These are phyloP conservation scores for Cossypha polioptera DNA, from an alignment of 2,797 vertebrate genomes.

Conservation along the genomic window DNA sequence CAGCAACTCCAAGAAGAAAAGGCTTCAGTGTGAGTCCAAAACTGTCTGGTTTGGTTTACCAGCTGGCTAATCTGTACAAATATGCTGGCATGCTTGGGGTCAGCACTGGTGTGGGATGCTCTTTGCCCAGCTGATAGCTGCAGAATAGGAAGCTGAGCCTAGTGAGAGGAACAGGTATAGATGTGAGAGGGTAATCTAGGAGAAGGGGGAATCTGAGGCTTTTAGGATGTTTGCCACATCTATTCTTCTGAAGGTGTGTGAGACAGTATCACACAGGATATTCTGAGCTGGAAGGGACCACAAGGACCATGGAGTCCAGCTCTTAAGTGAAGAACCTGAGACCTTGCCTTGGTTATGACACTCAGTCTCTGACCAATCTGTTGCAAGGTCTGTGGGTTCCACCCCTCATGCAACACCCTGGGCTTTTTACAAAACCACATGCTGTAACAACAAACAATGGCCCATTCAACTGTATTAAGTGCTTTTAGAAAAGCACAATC, in stretches of 20 bases:
- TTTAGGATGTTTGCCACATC: background rate
- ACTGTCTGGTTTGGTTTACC: background rate
- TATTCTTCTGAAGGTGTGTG: background rate
- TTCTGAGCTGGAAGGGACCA: background rate
- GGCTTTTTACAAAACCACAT: background rate
- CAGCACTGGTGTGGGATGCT: rapidly evolving
- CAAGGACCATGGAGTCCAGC: background rate
- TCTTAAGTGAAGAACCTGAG: rapidly evolving
- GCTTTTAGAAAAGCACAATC: background rate
- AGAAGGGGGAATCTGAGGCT: background rate
- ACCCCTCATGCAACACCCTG: background rate
- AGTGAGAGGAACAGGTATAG: background rate
- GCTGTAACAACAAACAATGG: background rate
- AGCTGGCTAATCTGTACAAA: background rate
- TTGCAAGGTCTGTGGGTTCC: background rate
- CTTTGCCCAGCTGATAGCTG: background rate
- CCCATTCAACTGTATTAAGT: background rate
- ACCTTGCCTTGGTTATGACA: background rate
- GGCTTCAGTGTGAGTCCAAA: background rate
- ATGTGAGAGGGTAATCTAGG: background rate
- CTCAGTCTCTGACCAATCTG: background rate
- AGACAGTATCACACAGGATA: background rate
- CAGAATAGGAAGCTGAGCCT: background rate
- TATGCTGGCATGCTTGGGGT: background rate
- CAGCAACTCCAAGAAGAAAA: background rate